Evolutionary conservation across 2,888 invertebrate genomes (phyloP).

Genomic region (Sipunculus nudus): DNA sequence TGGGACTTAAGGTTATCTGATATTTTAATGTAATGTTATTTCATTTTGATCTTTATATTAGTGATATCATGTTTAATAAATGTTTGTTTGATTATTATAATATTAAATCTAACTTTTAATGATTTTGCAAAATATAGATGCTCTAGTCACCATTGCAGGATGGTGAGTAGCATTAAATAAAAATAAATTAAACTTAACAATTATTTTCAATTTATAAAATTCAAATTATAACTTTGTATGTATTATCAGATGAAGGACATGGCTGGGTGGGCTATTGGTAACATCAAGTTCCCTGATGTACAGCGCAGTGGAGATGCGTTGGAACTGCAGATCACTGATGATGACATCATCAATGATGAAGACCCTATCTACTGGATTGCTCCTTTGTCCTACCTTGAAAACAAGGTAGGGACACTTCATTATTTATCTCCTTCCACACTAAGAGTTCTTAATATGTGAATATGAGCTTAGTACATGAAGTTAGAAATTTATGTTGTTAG

Average conservation of each 20-base stretch:
- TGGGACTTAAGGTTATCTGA: neutral
- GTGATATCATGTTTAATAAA: neutral
- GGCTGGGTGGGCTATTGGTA: conserved; percentile 76
- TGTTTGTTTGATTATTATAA: too few relatives aligned
- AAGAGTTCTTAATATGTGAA: too few relatives aligned
- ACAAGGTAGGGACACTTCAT: conserved; percentile 71
- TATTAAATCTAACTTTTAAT: too few relatives aligned
- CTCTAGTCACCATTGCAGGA: too few relatives aligned
- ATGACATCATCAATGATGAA: conserved; percentile 42
- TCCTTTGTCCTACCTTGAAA: conserved; percentile 79
- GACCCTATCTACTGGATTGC: conserved; percentile 78
- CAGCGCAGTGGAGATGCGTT: conserved; percentile 45
- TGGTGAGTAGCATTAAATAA: neutral
- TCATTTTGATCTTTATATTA: neutral
- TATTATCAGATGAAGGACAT: conserved; percentile 73
- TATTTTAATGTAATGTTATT: neutral
- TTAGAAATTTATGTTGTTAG: too few relatives aligned
- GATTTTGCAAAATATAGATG: too few relatives aligned
- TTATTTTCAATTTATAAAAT: neutral
- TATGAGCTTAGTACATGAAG: too few relatives aligned
- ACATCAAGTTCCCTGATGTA: conserved; percentile 63
- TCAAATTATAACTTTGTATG: neutral
- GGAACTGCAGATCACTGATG: conserved; percentile 36
- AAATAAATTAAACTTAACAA: neutral
- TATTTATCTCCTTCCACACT: too few relatives aligned